phyloP scores from a whole-genome alignment of 2,888 invertebrate species.

The Hoplodrina blanda region DNA sequence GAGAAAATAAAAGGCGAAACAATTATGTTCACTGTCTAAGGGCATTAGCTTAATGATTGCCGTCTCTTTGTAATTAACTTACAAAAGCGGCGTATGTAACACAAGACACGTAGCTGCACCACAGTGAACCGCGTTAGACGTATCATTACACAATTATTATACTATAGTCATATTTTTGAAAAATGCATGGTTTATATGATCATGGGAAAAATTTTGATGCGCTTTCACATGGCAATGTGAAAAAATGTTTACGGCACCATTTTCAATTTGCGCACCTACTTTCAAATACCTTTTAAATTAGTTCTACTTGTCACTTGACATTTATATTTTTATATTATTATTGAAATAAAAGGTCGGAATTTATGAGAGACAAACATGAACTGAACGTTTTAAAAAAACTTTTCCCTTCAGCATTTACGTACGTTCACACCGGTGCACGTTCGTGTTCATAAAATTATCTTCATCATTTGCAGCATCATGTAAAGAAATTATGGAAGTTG shows the following conservation, averaged over 20 bases:
- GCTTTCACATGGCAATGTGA: slow-evolving; percentile 59
- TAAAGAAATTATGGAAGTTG: slow-evolving; percentile 48
- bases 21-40: slow-evolving; percentile 77
- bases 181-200: slow-evolving; percentile 62
- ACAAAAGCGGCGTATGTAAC: slow-evolving; percentile 66
- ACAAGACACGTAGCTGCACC: slow-evolving; percentile 69
- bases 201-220: slow-evolving; percentile 66
- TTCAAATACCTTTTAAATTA: slow-evolving; percentile 33
- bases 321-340: slow-evolving; percentile 1
- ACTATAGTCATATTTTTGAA: slow-evolving; percentile 52
- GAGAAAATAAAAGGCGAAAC: slow-evolving; percentile 73
- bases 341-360: not conserved
- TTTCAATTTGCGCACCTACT: slow-evolving; percentile 40
- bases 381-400: slow-evolving; percentile 3
- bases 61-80: slow-evolving; percentile 75
- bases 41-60: slow-evolving; percentile 76
- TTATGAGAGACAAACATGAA: not conserved
- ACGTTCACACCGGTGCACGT: slow-evolving; percentile 24
- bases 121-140: slow-evolving; percentile 66
- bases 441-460: slow-evolving; percentile 51
- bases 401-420: slow-evolving; percentile 13
- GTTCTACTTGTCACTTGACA: slow-evolving; percentile 29
- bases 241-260: slow-evolving; percentile 47
- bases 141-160: slow-evolving; percentile 72
- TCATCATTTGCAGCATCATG: slow-evolving; percentile 46